A percentile compares a stretch with the other conserved stretches of the same genome.
phyloP scores from a whole-genome alignment of 2,113 vertebrate genomes.

The Mesocricetus auratus region DNA sequence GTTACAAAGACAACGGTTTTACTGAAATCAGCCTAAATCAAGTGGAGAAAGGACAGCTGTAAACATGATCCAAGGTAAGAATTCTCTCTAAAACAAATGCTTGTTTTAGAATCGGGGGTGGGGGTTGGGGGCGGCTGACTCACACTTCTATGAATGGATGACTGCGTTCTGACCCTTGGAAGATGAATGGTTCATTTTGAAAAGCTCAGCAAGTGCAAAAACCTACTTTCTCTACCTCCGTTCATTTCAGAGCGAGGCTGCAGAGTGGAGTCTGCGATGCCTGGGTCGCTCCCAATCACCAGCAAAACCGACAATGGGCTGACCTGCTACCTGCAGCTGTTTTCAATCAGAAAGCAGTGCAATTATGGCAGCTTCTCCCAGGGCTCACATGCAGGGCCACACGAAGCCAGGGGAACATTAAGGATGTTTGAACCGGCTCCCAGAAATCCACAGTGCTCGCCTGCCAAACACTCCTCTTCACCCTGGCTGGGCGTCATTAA shows the following conservation, averaged over 20 bases:
- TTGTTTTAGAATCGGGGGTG: slow-evolving; percentile 68
- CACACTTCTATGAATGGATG: slow-evolving; percentile 58
- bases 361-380: slow-evolving; percentile 81
- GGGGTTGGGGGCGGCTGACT: slow-evolving; percentile 47
- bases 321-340: slow-evolving; percentile 84
- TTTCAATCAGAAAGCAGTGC: slow-evolving; percentile 77
- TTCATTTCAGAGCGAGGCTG: slow-evolving; percentile 5
- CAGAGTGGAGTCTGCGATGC: slow-evolving; percentile 28
- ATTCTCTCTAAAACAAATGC: slow-evolving; percentile 62
- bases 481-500: slow-evolving; percentile 89
- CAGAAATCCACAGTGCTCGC: slow-evolving; percentile 89
- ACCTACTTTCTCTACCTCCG: slow-evolving; percentile 65
- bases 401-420: slow-evolving; percentile 86
- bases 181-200: slow-evolving; percentile 69
- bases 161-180: slow-evolving; percentile 62
- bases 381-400: slow-evolving; percentile 87
- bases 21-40: slow-evolving; percentile 57
- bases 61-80: slow-evolving; percentile 46
- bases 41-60: slow-evolving; percentile 14
- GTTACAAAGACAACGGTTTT: slow-evolving; percentile 42
- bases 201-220: slow-evolving; percentile 69
- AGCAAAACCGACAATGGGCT: slow-evolving; percentile 79
- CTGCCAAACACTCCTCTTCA: slow-evolving; percentile 88
- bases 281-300: slow-evolving; percentile 67
- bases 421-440: slow-evolving; percentile 90